phyloP scores from a whole-genome alignment of 2,113 vertebrate genomes.

The Tauraco erythrolophus region DNA sequence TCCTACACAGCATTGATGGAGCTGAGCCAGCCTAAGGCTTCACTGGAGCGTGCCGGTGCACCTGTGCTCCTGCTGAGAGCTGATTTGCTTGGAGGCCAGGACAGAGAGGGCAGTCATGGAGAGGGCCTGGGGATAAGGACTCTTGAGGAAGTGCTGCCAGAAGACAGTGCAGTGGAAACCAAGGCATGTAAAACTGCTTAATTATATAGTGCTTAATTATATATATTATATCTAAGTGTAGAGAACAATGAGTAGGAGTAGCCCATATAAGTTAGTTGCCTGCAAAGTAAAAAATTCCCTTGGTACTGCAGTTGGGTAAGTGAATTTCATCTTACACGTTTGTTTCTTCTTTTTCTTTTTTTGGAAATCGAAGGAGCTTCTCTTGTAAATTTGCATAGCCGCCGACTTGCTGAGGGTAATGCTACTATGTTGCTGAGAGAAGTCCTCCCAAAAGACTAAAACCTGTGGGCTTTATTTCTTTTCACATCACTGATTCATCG shows the following conservation, averaged over 20 bases:
- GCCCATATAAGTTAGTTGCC: constrained; percentile 32
- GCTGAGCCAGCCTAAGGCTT: background rate
- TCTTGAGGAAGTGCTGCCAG: background rate
- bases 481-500: constrained; percentile 24
- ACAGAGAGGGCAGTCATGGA: background rate
- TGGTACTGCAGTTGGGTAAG: constrained; percentile 43
- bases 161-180: background rate
- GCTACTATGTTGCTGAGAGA: background rate
- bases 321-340: constrained; percentile 33
- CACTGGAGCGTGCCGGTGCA: fast-evolving
- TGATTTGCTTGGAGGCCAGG: background rate
- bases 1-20: fast-evolving
- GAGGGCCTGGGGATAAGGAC: background rate
- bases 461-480: constrained; percentile 16
- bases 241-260: constrained; percentile 66
- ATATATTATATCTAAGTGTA: constrained; percentile 4
- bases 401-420: background rate
- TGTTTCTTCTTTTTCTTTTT: constrained; percentile 35
- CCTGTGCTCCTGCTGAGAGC: background rate
- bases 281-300: constrained; percentile 40
- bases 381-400: background rate
- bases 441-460: constrained; percentile 36
- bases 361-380: background rate
- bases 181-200: background rate
- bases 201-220: constrained; percentile 31